These are phyloP conservation scores for Idris sp. DNA, from an alignment of 1,140 invertebrate genomes.

Conservation along the genomic window DNA sequence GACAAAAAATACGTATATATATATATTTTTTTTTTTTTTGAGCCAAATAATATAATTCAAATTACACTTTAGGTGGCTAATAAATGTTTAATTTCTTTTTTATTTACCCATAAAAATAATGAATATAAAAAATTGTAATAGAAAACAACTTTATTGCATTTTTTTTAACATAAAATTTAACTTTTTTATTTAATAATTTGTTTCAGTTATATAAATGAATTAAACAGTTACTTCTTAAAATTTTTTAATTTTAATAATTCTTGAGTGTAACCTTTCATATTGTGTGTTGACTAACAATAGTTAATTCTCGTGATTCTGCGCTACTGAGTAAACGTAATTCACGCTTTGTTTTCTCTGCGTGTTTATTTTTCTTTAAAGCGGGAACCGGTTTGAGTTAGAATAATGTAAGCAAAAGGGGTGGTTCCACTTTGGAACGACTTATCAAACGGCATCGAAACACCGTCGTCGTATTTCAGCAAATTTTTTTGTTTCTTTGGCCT, in stretches of 20 bases:
- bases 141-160: too few relatives aligned
- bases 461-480: neutral
- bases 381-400: slow-evolving; percentile 49
- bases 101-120: too few relatives aligned
- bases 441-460: slow-evolving; percentile 11
- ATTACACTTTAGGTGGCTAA: too few relatives aligned
- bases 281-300: slow-evolving; percentile 8
- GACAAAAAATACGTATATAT: too few relatives aligned
- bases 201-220: too few relatives aligned
- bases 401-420: slow-evolving; percentile 28
- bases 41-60: too few relatives aligned
- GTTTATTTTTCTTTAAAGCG: slow-evolving; percentile 8
- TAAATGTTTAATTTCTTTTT: too few relatives aligned
- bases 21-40: too few relatives aligned
- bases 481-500: slow-evolving; percentile 22
- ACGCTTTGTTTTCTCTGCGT: slow-evolving; percentile 14
- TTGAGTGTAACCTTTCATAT: slow-evolving; percentile 23
- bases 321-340: slow-evolving; percentile 44
- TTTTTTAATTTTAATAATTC: slow-evolving; percentile 16
- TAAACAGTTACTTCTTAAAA: slow-evolving; percentile 17
- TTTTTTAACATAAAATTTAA: too few relatives aligned
- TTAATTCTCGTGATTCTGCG: slow-evolving; percentile 34
- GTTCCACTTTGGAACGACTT: slow-evolving; percentile 30
- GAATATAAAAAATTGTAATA: too few relatives aligned
- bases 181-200: too few relatives aligned